Percentiles rank a stretch among this genome's conserved stretches.
Evolutionary conservation across 2,888 invertebrate species (phyloP).

Genomic region (Leptopilina syphax): DNA sequence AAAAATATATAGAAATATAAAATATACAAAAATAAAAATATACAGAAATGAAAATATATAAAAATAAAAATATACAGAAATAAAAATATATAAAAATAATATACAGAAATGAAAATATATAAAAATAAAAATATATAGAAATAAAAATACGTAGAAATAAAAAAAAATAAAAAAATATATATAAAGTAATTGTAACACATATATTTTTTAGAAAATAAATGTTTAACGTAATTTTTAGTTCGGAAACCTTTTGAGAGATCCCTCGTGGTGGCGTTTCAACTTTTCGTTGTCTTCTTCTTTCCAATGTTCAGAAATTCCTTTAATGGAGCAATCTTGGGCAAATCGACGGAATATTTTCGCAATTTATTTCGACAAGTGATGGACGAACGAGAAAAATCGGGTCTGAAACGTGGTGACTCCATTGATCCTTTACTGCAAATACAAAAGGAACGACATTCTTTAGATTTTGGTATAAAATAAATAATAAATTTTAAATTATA

Average conservation of each 20-base stretch:
- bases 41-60: too few relatives aligned
- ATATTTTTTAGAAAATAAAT: neutral
- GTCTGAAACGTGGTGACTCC: conserved; percentile 65
- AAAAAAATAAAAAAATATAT: too few relatives aligned
- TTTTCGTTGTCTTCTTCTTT: conserved; percentile 10
- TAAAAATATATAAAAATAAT: too few relatives aligned
- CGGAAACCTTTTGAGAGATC: neutral
- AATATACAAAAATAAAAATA: too few relatives aligned
- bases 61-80: too few relatives aligned
- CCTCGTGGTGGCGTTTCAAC: neutral
- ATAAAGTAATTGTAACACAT: neutral
- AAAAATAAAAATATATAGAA: too few relatives aligned
- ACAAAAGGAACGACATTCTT: conserved; percentile 59
- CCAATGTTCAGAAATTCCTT: neutral
- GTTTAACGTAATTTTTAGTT: conserved; percentile 10
- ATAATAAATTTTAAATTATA: neutral
- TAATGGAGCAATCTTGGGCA: neutral
- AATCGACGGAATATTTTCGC: conserved; percentile 61
- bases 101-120: too few relatives aligned
- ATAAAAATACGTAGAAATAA: too few relatives aligned
- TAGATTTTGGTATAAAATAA: conserved; percentile 58
- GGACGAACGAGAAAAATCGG: conserved; percentile 60
- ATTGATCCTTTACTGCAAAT: conserved; percentile 66
- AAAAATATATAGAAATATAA: too few relatives aligned
- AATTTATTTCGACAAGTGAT: conserved; percentile 68